Evolutionary conservation across 1,140 invertebrate genomes (phyloP), one percentile per base, ranked within the genome.

Genomic region (Aphis craccivora): DNA sequence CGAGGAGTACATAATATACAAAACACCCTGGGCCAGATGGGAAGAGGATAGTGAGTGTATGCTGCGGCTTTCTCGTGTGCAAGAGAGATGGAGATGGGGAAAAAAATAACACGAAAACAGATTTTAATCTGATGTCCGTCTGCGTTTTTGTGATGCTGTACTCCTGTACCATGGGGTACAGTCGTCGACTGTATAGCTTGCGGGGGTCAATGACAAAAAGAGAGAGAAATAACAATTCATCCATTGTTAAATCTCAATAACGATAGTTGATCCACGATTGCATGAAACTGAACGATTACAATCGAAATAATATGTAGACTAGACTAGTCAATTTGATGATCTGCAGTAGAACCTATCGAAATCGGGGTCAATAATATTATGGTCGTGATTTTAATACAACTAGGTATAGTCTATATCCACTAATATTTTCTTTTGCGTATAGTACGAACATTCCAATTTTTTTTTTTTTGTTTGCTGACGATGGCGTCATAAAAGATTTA

Each of bases 181-280:
- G 60, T 90, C 37, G 87, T 40, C 48, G 76, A 51, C 37, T 23
- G 35, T 83, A 76, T 23, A 43, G 43, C 91, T 81, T 30, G 53
- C 48, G 55, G 67, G 53, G 93, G 90, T 90, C 89, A 92, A 89
- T 60, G 93, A 93, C 93, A 87, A 87, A 91, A 87, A 83, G 37
- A 88, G 60, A 76, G 40, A 37, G 83, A 51, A 67, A 89, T 67
- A 86, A 93, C 45, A 81, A 90, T 87, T 22, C 91, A 45, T 92
- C 84, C 53, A 94, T 91, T 91, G 93, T 93, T 88, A 93, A 51
- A 83, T 89, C 55, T 93, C 40, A 22, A n/a, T n/a, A n/a, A 93
- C 86, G 67, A 81, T 86, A 86, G 91, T 60, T 30, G 93, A n/a
- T 76, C n/a, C n/a, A 76, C 60, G 60, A 87, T 83, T n/a, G 67